Evolutionary conservation across 2,113 vertebrate genomes (phyloP).

Genomic region (Spizaetus ornatus): DNA sequence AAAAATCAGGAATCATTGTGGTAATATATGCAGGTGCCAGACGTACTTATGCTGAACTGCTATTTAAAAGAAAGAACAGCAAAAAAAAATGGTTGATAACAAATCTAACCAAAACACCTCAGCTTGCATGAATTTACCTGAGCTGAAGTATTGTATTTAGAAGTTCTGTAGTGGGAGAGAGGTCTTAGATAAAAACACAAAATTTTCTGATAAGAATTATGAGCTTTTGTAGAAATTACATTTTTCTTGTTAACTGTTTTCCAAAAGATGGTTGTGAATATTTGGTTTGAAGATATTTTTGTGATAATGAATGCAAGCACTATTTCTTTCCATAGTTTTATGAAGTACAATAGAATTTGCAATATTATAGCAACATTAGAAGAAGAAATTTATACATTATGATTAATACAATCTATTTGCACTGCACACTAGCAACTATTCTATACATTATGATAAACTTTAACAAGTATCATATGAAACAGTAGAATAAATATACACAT

Average conservation of each 20-base stretch:
- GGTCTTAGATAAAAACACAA: neutral
- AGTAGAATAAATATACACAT: neutral
- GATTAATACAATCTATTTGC: neutral
- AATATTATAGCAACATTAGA: neutral
- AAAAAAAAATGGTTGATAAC: neutral
- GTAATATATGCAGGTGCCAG: neutral
- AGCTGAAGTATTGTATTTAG: neutral
- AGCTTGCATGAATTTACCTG: neutral
- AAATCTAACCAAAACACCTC: neutral
- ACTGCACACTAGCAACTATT: neutral
- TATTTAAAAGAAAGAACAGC: neutral
- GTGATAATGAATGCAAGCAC: neutral
- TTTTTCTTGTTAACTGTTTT: neutral
- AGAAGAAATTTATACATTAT: neutral
- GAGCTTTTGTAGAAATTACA: neutral
- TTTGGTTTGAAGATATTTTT: neutral
- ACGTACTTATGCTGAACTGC: neutral
- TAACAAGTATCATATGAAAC: neutral
- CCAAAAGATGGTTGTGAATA: neutral
- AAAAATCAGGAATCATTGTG: neutral
- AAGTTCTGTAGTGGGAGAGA: neutral
- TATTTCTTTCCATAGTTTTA: neutral
- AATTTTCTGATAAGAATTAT: neutral
- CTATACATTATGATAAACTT: neutral
- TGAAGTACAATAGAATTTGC: neutral